A percentile compares a stretch with the other conserved stretches of the same genome.
Evolutionary conservation across 1,140 invertebrate species (phyloP).

Genomic region (Akabosia matsudoensis): DNA sequence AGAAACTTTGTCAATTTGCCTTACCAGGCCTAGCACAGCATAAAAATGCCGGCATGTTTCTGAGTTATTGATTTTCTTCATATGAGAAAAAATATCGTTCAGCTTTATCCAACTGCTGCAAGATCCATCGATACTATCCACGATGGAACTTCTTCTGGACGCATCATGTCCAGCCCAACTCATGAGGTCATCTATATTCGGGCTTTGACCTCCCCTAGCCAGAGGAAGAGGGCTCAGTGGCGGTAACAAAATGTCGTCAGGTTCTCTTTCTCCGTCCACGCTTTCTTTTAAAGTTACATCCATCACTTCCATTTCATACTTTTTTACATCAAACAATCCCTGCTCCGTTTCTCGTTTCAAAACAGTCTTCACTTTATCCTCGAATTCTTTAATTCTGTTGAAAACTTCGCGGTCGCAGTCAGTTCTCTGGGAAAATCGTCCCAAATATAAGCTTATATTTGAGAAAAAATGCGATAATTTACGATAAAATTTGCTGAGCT

Average conservation of each 20-base stretch:
- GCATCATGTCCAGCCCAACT: not conserved
- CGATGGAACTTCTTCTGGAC: not conserved
- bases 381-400: slow-evolving; percentile 33
- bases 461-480: not conserved
- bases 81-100: slow-evolving; percentile 32
- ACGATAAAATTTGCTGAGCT: not conserved
- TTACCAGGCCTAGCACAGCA: slow-evolving; percentile 41
- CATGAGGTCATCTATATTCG: not conserved
- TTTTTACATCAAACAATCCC: slow-evolving; percentile 41
- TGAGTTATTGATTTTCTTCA: slow-evolving; percentile 34
- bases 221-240: not conserved
- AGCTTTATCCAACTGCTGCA: slow-evolving; percentile 39
- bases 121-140: slow-evolving; percentile 1
- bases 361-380: slow-evolving; percentile 39
- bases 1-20: too few relatives aligned
- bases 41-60: slow-evolving; percentile 40
- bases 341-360: slow-evolving; percentile 32
- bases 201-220: not conserved
- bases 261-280: slow-evolving; percentile 5
- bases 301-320: slow-evolving; percentile 43
- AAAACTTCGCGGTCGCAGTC: slow-evolving; percentile 38
- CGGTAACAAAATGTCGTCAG: not conserved
- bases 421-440: slow-evolving; percentile 26
- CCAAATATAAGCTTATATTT: slow-evolving; percentile 4
- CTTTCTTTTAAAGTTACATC: slow-evolving; percentile 32